Evolutionary conservation across 2,888 invertebrate genomes (phyloP).

Genomic region (Eristalis intricaria): DNA sequence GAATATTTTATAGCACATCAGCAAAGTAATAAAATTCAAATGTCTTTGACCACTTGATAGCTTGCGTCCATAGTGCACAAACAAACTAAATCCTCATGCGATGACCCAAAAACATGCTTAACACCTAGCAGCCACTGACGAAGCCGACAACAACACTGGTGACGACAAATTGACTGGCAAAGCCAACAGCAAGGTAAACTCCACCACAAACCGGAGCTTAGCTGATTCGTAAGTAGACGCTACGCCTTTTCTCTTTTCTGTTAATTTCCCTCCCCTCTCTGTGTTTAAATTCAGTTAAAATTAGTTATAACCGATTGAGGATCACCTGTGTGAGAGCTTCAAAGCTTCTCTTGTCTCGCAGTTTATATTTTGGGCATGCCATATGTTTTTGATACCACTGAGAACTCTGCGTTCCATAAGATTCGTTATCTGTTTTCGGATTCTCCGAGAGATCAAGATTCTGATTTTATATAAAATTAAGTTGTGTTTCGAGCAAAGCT

Average conservation of each 20-base stretch:
- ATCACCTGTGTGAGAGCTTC: constrained; percentile 43
- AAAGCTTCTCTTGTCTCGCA: constrained; percentile 38
- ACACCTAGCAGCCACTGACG: constrained; percentile 15
- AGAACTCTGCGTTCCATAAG: not conserved
- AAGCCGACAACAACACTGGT: constrained; percentile 2
- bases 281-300: constrained; percentile 53
- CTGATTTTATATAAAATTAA: constrained; percentile 62
- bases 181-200: constrained; percentile 66
- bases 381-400: constrained; percentile 2
- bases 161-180: constrained; percentile 63
- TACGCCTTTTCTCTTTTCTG: not conserved
- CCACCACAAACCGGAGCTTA: constrained; percentile 65
- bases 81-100: constrained; percentile 11
- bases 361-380: constrained; percentile 15
- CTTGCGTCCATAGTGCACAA: constrained; percentile 24
- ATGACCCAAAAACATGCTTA: constrained; percentile 55
- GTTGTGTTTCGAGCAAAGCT: constrained; percentile 43
- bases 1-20: constrained; percentile 22
- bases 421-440: constrained; percentile 37
- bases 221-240: constrained; percentile 20
- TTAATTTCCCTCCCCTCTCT: not conserved
- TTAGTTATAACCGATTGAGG: constrained; percentile 51
- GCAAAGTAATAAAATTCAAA: constrained; percentile 36
- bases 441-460: constrained; percentile 21
- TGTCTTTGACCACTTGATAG: constrained; percentile 52